phyloP scores from a whole-genome alignment of 2,113 vertebrate species.

The Indri indri region DNA sequence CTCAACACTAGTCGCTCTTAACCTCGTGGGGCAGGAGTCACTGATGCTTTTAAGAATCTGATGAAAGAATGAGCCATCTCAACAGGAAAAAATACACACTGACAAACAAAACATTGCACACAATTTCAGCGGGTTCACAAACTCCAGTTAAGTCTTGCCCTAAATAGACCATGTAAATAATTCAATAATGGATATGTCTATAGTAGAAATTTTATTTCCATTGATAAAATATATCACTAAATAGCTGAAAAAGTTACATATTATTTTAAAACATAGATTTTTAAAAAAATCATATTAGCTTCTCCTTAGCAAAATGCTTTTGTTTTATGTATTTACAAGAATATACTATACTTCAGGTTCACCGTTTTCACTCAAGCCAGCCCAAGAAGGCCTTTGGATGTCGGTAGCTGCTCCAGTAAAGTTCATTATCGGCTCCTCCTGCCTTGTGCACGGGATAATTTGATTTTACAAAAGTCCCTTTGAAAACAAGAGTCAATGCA shows the following conservation, averaged over 20 bases:
- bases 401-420: background rate
- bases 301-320: slow-evolving; percentile 74
- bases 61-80: background rate
- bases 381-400: slow-evolving; percentile 6
- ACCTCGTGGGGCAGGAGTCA: background rate
- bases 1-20: fast-evolving
- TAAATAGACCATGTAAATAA: background rate
- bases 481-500: slow-evolving; percentile 57
- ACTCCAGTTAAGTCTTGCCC: background rate
- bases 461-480: slow-evolving; percentile 61
- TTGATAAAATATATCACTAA: slow-evolving; percentile 80
- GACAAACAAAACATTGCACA: background rate
- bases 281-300: slow-evolving; percentile 73
- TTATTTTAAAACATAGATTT: slow-evolving; percentile 77
- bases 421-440: slow-evolving; percentile 4
- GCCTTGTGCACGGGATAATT: background rate
- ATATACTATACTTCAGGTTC: slow-evolving; percentile 34
- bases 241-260: slow-evolving; percentile 77
- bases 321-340: slow-evolving; percentile 73
- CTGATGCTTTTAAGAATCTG: background rate
- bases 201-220: slow-evolving; percentile 78
- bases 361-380: background rate
- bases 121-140: background rate
- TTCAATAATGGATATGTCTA: slow-evolving; percentile 30
- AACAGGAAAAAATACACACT: background rate